These are phyloP conservation scores for Eupithecia inturbata DNA, from an alignment of 2,888 invertebrate species.

Conservation along the genomic window DNA sequence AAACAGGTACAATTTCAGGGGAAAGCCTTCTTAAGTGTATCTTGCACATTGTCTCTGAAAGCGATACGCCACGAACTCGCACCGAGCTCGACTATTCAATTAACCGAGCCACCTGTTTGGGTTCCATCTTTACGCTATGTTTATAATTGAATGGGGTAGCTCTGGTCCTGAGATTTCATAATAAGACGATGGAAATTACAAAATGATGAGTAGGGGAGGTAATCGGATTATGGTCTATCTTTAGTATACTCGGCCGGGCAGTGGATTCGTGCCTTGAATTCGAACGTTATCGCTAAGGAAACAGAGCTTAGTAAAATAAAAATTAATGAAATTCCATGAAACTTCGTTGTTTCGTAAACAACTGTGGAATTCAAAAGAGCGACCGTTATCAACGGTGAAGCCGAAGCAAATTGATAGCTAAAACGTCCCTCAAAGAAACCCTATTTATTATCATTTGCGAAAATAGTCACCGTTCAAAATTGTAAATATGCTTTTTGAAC, in stretches of 20 bases:
- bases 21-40: slow-evolving; percentile 15
- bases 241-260: slow-evolving; percentile 1
- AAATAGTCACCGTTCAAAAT: not conserved
- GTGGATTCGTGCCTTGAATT: slow-evolving; percentile 2
- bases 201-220: slow-evolving; percentile 25
- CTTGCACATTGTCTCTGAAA: slow-evolving; percentile 41
- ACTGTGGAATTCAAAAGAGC: not conserved
- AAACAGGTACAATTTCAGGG: slow-evolving; percentile 25
- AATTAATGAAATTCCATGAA: not conserved
- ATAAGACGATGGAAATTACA: slow-evolving; percentile 25
- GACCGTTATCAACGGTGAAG: not conserved
- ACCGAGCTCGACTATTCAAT: slow-evolving; percentile 44
- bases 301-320: not conserved
- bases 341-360: not conserved
- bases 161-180: slow-evolving; percentile 16
- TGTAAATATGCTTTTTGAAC: not conserved
- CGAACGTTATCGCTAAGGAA: not conserved
- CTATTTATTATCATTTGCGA: not conserved
- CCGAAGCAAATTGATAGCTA: not conserved
- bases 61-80: slow-evolving; percentile 49
- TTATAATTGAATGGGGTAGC: slow-evolving; percentile 36
- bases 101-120: slow-evolving; percentile 44
- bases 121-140: slow-evolving; percentile 42
- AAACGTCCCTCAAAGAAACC: not conserved
- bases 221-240: slow-evolving; percentile 23